These are phyloP conservation scores for Tetramorium parvispinum DNA, from an alignment of 1,140 invertebrate species.

Conservation along the genomic window DNA sequence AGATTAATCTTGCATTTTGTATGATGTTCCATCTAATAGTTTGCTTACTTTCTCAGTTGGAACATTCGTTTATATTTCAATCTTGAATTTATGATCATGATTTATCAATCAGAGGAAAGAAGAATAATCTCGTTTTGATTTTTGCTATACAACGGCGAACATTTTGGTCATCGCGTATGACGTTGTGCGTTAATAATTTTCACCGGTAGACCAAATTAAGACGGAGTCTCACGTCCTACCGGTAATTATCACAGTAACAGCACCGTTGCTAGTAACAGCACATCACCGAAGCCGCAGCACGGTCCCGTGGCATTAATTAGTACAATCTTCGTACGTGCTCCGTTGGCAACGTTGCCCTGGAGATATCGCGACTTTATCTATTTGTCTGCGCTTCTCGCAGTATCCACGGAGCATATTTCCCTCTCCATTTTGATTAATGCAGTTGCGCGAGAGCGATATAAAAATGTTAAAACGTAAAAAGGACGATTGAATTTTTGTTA, in stretches of 20 bases:
- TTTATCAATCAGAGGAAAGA: neutral
- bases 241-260: slow-evolving; percentile 79
- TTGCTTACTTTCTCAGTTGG: neutral
- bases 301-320: slow-evolving; percentile 78
- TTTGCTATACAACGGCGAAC: neutral
- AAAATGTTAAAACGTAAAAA: neutral
- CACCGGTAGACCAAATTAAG: slow-evolving; percentile 71
- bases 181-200: slow-evolving; percentile 68
- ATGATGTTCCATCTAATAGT: neutral
- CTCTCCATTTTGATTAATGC: neutral
- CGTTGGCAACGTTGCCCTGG: slow-evolving; percentile 55
- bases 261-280: slow-evolving; percentile 73
- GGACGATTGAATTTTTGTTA: neutral
- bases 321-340: slow-evolving; percentile 75
- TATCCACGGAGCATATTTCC: slow-evolving; percentile 3
- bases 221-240: slow-evolving; percentile 76
- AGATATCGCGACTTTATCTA: slow-evolving; percentile 63
- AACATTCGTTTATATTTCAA: neutral
- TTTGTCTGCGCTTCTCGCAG: slow-evolving; percentile 56
- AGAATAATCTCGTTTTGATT: neutral
- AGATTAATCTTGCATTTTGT: neutral
- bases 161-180: slow-evolving; percentile 50
- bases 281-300: slow-evolving; percentile 72
- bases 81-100: neutral
- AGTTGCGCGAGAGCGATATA: neutral